Percentiles rank a stretch among this genome's conserved stretches.
phyloP scores from a whole-genome alignment of 1,140 invertebrate species.

The Rhopalosiphum padi region DNA sequence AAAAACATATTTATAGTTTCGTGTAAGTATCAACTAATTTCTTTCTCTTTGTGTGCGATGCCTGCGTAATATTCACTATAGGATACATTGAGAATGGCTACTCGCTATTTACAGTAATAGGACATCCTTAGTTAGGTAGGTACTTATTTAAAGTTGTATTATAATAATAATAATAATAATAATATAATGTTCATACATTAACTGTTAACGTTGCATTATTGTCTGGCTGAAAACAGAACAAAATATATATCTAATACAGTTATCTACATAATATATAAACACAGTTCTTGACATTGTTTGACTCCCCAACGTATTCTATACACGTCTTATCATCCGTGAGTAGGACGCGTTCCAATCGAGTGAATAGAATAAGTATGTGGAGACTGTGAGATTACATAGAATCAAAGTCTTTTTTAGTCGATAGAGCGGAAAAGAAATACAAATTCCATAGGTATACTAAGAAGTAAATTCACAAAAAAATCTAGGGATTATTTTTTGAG shows the following conservation, averaged over 20 bases:
- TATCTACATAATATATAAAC: constrained; percentile 7
- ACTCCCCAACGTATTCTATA: neutral
- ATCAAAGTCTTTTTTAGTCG: neutral
- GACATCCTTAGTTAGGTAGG: neutral
- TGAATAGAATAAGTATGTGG: constrained; percentile 29
- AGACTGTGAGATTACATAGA: neutral
- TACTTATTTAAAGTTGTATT: neutral
- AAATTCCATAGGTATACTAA: neutral
- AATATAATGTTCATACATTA: neutral
- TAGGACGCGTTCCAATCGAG: neutral
- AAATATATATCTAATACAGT: neutral
- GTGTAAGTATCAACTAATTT: neutral
- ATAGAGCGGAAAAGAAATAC: neutral
- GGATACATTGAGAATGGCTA: neutral
- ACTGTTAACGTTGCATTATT: neutral
- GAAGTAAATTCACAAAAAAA: neutral
- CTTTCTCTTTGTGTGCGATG: neutral
- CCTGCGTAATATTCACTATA: neutral
- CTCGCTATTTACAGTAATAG: neutral
- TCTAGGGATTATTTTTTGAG: neutral
- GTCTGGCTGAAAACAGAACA: neutral
- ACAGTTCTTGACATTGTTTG: neutral
- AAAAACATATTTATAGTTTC: constrained; percentile 21
- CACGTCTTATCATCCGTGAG: neutral
- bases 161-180: neutral